Conservation (phyloP, 2,113 vertebrate genomes). For the Phyllostomus hastatus region DNA sequence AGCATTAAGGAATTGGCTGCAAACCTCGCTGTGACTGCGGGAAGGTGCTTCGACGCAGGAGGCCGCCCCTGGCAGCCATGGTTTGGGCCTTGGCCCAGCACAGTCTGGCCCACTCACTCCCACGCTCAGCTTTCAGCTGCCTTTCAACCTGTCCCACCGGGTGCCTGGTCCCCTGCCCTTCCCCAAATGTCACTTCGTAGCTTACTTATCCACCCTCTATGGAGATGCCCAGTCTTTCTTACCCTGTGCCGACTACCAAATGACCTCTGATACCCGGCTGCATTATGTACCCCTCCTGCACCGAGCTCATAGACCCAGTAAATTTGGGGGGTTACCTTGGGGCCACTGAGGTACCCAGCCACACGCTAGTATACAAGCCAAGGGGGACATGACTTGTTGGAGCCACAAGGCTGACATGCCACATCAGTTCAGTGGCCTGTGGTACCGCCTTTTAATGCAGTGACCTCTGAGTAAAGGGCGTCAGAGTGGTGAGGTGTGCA, state of each 20-base stretch:
- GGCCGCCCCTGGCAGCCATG: neutral
- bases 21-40: neutral
- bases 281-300: rapidly evolving
- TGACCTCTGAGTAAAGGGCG: slow-evolving; percentile 11
- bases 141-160: neutral
- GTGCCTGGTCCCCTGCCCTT: neutral
- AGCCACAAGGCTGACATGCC: neutral
- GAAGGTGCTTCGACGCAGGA: too few species aligned
- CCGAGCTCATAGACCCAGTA: neutral
- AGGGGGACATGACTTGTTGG: neutral
- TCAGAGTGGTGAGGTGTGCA: neutral
- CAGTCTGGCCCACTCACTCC: neutral
- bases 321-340: neutral
- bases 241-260: neutral
- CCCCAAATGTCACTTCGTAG: neutral
- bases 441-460: neutral
- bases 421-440: neutral
- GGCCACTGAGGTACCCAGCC: neutral
- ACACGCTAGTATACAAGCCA: neutral
- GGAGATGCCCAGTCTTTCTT: neutral
- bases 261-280: neutral
- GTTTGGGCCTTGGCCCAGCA: neutral
- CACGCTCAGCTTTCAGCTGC: neutral
- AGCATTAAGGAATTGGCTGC: neutral
- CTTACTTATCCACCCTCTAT: neutral